Conservation (phyloP, 1,140 invertebrate species). For the Heliconius himera region DNA sequence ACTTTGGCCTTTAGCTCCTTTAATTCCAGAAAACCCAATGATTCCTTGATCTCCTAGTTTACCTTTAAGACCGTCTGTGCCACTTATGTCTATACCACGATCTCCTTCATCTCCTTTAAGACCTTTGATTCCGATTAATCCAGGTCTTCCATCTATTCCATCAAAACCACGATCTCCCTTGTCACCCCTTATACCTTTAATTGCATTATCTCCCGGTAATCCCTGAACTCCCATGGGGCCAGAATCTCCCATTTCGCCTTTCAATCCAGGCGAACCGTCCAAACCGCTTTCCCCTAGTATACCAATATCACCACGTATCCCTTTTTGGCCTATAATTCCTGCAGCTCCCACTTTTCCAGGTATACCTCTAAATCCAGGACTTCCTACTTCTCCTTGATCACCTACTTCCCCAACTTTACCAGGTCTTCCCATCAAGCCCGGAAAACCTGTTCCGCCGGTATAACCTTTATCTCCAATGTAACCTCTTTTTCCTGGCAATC, state of each 20-base stretch:
- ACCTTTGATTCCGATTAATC: slow-evolving; percentile 55
- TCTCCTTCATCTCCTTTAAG: slow-evolving; percentile 69
- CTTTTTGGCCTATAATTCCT: slow-evolving; percentile 64
- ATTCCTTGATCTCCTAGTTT: slow-evolving; percentile 81
- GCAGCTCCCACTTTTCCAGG: slow-evolving; percentile 47
- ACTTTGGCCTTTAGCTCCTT: slow-evolving; percentile 65
- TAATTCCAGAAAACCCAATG: slow-evolving; percentile 67
- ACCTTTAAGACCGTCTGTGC: slow-evolving; percentile 78
- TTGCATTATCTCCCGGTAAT: slow-evolving; percentile 80
- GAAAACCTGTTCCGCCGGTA: slow-evolving; percentile 76
- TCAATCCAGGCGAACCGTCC: slow-evolving; percentile 80
- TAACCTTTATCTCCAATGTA: slow-evolving; percentile 68
- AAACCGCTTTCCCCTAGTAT: slow-evolving; percentile 82
- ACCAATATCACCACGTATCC: slow-evolving; percentile 80
- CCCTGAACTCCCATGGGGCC: slow-evolving; percentile 62
- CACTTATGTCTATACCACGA: slow-evolving; percentile 51
- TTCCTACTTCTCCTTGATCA: slow-evolving; percentile 81
- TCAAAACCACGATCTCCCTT: slow-evolving; percentile 72
- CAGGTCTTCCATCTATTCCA: slow-evolving; percentile 57
- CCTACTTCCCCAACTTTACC: slow-evolving; percentile 83
- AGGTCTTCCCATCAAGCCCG: slow-evolving; percentile 82
- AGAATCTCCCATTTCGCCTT: slow-evolving; percentile 46
- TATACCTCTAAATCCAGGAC: slow-evolving; percentile 79
- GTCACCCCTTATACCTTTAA: slow-evolving; percentile 69
- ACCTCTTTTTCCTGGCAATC: slow-evolving; percentile 72